phyloP scores from a whole-genome alignment of 2,113 vertebrate species.

The Dissostichus mawsoni region DNA sequence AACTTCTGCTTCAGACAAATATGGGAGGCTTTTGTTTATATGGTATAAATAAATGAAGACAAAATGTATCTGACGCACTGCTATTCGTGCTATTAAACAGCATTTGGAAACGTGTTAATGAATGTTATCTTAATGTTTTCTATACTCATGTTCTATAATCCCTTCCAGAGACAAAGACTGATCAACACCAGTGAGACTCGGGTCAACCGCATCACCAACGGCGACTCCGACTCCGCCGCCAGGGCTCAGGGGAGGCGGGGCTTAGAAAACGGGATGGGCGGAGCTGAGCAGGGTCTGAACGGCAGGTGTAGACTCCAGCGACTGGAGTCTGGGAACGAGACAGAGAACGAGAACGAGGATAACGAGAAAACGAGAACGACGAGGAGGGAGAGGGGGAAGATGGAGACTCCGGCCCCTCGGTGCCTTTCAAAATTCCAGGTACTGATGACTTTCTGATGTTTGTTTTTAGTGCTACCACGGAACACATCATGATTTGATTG shows the following conservation, averaged over 20 bases:
- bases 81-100: background rate
- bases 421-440: constrained; percentile 91
- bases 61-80: background rate
- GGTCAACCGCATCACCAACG: constrained; percentile 85
- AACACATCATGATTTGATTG: background rate
- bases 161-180: constrained; percentile 90
- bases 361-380: constrained; percentile 90
- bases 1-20: background rate
- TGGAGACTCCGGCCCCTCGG: constrained; percentile 84
- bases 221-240: constrained; percentile 89
- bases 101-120: background rate
- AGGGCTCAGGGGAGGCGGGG: constrained; percentile 87
- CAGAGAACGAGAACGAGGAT: constrained; percentile 89
- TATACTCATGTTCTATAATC: background rate
- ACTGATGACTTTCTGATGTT: background rate
- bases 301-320: constrained; percentile 82
- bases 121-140: background rate
- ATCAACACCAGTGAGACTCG: constrained; percentile 89
- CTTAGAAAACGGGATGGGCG: constrained; percentile 89
- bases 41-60: background rate
- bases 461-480: background rate
- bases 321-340: constrained; percentile 85
- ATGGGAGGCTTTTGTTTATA: background rate
- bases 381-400: constrained; percentile 86
- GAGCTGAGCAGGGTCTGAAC: constrained; percentile 82